Conservation (phyloP, 2,113 vertebrate genomes). For the Acanthochromis polyacanthus region DNA sequence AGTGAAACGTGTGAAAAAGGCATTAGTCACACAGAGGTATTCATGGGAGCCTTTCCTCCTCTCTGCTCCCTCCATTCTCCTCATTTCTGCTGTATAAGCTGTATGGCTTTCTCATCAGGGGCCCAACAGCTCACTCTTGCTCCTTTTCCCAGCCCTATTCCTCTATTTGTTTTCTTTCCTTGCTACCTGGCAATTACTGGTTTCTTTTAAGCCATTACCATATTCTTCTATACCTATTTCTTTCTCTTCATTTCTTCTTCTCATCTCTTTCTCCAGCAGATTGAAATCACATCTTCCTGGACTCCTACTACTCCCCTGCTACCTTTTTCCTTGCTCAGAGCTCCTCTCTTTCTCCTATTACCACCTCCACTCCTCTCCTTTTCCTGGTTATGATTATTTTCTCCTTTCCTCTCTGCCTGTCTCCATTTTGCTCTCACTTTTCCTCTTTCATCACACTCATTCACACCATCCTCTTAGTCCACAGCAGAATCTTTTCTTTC, state of each 20-base stretch:
- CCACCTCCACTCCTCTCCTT: constrained; percentile 35
- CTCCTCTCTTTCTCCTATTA: constrained; percentile 46
- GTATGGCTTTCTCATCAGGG: constrained; percentile 82
- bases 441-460: constrained; percentile 65
- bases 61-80: constrained; percentile 29
- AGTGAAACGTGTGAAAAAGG: constrained; percentile 82
- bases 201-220: constrained; percentile 18
- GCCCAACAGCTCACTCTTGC: constrained; percentile 24
- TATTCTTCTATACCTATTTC: constrained; percentile 2
- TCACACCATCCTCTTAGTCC: constrained; percentile 35
- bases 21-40: constrained; percentile 81
- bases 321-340: constrained; percentile 33
- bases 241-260: constrained; percentile 1
- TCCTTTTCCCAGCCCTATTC: constrained; percentile 24
- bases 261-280: constrained; percentile 30
- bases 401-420: constrained; percentile 16
- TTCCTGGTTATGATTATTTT: constrained; percentile 57
- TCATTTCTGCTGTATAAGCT: constrained; percentile 26
- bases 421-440: constrained; percentile 42
- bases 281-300: constrained; percentile 68
- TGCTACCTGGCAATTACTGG: constrained; percentile 14
- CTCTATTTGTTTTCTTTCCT: constrained; percentile 41
- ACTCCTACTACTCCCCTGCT: constrained; percentile 49
- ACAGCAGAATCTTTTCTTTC: constrained; percentile 43
- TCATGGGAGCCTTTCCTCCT: constrained; percentile 51